Evolutionary conservation across 2,888 invertebrate genomes (phyloP).

Genomic region (Heliconius ethilla): DNA sequence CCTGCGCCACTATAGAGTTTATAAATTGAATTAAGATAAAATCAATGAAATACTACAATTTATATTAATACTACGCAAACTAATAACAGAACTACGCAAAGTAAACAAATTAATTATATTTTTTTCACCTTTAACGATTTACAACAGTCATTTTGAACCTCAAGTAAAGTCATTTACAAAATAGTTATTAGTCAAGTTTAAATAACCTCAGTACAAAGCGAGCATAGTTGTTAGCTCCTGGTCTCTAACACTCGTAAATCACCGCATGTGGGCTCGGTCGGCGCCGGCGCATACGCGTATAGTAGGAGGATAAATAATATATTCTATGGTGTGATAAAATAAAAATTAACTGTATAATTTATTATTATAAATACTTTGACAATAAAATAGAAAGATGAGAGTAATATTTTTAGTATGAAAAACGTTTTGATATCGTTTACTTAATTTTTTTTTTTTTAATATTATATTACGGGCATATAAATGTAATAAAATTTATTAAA

Average conservation of each 20-base stretch:
- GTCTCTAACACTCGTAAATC: conserved; percentile 60
- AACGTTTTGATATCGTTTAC: not conserved
- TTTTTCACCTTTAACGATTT: not conserved
- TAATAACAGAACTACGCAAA: not conserved
- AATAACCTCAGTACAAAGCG: conserved; percentile 33
- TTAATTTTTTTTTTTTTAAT: no score
- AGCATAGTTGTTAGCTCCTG: conserved; percentile 41
- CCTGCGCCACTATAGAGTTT: not conserved
- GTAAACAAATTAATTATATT: not conserved
- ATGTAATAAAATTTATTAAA: not conserved
- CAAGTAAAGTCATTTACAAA: conserved; percentile 12
- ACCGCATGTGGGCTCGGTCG: conserved; percentile 64
- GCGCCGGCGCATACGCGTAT: conserved; percentile 63
- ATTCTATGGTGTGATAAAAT: not conserved
- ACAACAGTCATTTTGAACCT: not conserved
- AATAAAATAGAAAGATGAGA: not conserved
- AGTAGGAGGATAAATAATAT: conserved; percentile 16
- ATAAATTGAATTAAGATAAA: not conserved
- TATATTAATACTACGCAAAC: not conserved
- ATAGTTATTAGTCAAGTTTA: conserved; percentile 27
- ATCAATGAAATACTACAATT: not conserved
- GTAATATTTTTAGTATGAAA: not conserved
- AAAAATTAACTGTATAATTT: conserved; percentile 14
- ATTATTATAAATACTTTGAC: conserved; percentile 1
- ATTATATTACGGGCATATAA: not conserved